phyloP scores from a whole-genome alignment of 2,113 vertebrate species.

The Gymnobelideus leadbeateri region DNA sequence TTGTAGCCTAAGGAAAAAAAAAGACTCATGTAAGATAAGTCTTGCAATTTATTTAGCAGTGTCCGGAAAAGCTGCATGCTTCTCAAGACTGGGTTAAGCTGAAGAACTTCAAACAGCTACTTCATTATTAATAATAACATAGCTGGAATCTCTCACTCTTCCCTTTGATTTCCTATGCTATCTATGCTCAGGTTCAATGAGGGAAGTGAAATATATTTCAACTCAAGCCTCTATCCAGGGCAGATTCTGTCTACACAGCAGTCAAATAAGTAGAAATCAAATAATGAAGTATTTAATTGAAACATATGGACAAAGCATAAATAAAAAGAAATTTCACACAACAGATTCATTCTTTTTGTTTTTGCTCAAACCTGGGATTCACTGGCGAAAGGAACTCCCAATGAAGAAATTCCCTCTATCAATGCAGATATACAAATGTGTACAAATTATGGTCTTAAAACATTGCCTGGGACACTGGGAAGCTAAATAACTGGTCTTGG shows the following conservation, averaged over 20 bases:
- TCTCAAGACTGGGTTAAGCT: background rate
- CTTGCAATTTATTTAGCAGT: background rate
- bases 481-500: background rate
- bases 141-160: background rate
- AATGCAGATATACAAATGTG: background rate
- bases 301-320: background rate
- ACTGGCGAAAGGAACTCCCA: background rate
- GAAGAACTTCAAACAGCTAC: conserved; percentile 2
- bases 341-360: background rate
- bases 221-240: conserved; percentile 22
- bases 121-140: conserved; percentile 11
- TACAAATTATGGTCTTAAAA: background rate
- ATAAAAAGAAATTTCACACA: background rate
- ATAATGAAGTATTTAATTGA: background rate
- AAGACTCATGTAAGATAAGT: background rate
- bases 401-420: background rate
- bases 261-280: background rate
- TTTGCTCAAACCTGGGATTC: background rate
- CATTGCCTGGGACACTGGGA: background rate
- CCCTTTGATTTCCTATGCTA: background rate
- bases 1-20: background rate
- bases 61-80: background rate
- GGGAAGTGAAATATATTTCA: conserved; percentile 30
- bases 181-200: background rate
- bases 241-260: conserved; percentile 16